These are phyloP conservation scores for Drosophila ezoana DNA, from an alignment of 2,888 invertebrate genomes.

Conservation along the genomic window DNA sequence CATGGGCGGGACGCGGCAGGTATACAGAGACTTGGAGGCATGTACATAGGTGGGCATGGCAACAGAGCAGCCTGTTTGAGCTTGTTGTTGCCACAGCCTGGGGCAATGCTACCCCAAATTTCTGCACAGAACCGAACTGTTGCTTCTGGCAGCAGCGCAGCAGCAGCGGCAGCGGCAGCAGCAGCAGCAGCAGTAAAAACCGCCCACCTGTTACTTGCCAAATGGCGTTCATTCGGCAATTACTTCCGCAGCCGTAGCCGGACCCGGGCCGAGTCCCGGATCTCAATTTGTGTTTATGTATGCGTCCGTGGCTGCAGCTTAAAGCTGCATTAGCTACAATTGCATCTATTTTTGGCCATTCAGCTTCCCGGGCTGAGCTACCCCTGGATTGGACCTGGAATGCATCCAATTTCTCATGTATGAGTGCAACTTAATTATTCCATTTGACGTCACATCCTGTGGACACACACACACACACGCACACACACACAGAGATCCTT, in stretches of 20 bases:
- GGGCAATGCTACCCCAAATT: conserved; percentile 17
- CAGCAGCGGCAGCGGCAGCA: neutral
- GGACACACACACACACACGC: neutral
- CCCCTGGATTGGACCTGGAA: conserved; percentile 12
- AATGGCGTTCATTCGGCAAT: conserved; percentile 49
- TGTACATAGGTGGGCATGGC: conserved; percentile 34
- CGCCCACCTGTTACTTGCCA: conserved; percentile 51
- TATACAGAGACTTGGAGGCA: neutral
- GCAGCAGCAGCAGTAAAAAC: conserved; percentile 3
- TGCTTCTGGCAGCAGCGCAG: conserved; percentile 33
- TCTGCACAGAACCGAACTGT: conserved; percentile 42
- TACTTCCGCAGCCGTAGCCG: conserved; percentile 26
- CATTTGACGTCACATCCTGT: conserved; percentile 48
- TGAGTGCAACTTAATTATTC: conserved; percentile 32
- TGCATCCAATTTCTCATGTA: conserved; percentile 9
- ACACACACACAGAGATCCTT: neutral
- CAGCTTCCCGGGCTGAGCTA: conserved; percentile 27
- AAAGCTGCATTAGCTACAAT: conserved; percentile 32
- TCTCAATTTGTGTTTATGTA: neutral
- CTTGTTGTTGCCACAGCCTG: conserved; percentile 27
- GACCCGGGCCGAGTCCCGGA: conserved; percentile 1
- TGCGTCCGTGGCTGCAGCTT: conserved; percentile 13
- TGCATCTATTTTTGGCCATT: conserved; percentile 49
- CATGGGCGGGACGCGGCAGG: conserved; percentile 33
- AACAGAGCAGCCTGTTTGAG: conserved; percentile 26